Evolutionary conservation across 2,113 vertebrate species (phyloP).

Genomic region (Tragelaphus buxtoni): DNA sequence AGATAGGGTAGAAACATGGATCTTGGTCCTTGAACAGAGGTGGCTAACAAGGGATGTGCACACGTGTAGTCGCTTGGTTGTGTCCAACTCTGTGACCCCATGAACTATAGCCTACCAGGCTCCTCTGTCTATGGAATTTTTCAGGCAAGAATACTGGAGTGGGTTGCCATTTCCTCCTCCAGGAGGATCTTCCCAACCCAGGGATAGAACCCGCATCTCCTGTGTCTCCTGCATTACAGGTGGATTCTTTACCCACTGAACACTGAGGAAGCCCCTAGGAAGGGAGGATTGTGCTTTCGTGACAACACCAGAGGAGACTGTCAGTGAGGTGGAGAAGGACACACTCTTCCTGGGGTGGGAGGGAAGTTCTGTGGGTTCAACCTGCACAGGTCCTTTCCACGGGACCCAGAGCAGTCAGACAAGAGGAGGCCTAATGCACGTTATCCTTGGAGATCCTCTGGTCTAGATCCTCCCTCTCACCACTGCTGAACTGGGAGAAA

Average conservation of each 20-base stretch:
- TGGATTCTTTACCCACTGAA: not conserved
- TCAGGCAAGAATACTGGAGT: not conserved
- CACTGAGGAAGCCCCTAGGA: not conserved
- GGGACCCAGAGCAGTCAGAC: not conserved
- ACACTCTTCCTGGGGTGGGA: not conserved
- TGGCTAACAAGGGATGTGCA: not conserved
- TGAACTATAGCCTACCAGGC: not conserved
- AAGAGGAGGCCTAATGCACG: too few species aligned
- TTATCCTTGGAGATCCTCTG: not conserved
- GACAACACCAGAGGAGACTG: not conserved
- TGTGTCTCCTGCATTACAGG: not conserved
- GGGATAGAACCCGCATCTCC: not conserved
- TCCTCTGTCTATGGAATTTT: not conserved
- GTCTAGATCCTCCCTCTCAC: too few species aligned
- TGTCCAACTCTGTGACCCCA: not conserved
- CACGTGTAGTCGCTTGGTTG: fast-evolving
- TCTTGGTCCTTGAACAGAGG: not conserved
- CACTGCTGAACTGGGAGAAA: not conserved
- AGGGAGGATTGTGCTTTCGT: not conserved
- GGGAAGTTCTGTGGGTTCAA: not conserved
- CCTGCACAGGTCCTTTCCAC: not conserved
- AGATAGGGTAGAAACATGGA: not conserved
- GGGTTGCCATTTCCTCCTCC: not conserved
- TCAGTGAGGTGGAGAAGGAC: not conserved
- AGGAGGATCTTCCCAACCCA: not conserved